These are phyloP conservation scores for Pitta sordida DNA, from an alignment of 2,113 vertebrate genomes.

Conservation along the genomic window DNA sequence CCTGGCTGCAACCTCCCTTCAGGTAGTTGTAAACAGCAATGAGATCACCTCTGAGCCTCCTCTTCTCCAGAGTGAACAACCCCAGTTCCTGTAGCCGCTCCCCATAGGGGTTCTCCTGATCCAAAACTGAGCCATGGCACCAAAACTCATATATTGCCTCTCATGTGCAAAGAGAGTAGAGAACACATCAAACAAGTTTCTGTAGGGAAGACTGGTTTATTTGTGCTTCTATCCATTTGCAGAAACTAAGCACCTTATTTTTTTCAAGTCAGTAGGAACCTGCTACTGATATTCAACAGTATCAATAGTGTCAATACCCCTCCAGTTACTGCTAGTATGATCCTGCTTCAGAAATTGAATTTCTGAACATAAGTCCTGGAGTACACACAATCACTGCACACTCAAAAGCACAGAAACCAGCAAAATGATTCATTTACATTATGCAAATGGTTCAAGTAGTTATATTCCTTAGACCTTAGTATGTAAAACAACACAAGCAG, in stretches of 20 bases:
- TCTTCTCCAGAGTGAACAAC: too few species aligned
- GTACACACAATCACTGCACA: background rate
- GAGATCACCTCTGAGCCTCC: too few species aligned
- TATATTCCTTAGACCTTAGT: background rate
- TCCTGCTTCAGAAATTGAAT: background rate
- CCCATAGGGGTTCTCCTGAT: too few species aligned
- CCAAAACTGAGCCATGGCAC: background rate
- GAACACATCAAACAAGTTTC: background rate
- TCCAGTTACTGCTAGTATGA: background rate
- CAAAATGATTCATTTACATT: background rate
- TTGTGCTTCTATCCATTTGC: background rate
- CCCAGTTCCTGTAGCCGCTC: too few species aligned
- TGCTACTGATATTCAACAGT: background rate
- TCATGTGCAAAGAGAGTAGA: background rate
- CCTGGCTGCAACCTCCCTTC: too few species aligned
- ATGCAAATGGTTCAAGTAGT: background rate
- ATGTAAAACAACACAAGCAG: background rate
- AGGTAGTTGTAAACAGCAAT: too few species aligned
- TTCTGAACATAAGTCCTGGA: fast-evolving
- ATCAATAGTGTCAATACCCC: background rate
- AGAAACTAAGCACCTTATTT: background rate
- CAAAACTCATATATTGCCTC: background rate
- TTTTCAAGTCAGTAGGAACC: background rate
- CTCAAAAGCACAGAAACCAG: background rate
- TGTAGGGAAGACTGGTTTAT: background rate